Evolutionary conservation across 2,113 vertebrate genomes (phyloP), one percentile per base, ranked within the genome.

Genomic region (Carlito syrichta): DNA sequence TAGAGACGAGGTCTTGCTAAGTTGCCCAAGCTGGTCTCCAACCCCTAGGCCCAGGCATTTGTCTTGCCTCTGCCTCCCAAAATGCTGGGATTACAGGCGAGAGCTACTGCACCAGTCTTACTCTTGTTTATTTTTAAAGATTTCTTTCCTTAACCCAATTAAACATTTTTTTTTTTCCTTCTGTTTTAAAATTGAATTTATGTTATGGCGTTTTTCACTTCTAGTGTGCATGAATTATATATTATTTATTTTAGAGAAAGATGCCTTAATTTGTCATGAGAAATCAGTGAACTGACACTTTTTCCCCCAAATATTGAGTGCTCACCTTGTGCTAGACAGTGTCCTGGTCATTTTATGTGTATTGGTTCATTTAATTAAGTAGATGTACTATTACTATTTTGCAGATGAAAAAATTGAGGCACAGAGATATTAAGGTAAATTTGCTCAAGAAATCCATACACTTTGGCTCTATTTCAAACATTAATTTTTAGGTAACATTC

Each of bases 61-160:
- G n/a, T n/a, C n/a, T n/a, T n/a, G n/a, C n/a, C n/a, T n/a, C n/a
- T n/a, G n/a, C n/a, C n/a, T n/a, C n/a, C n/a, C n/a, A n/a, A n/a
- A n/a, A n/a, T n/a, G n/a, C n/a, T n/a, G n/a, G n/a, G n/a, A n/a
- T n/a, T n/a, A n/a, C n/a, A n/a, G n/a, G n/a, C n/a, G n/a, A n/a
- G n/a, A n/a, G n/a, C n/a, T n/a, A n/a, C n/a, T n/a, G n/a, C n/a
- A n/a, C n/a, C n/a, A n/a, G n/a, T n/a, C n/a, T n/a, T n/a, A n/a
- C n/a, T n/a, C 11, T 40, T 74, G 43, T 86, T 90, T 48, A 96
- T 96, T 92, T 94, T 66, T 92, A 86, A 62, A 78, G 56, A 69
- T 11, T 17, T 95, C n/a, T 93, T 96, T 83, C 35, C 83, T 79
- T 84, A 58, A 38, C n/a, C 76, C 48, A 73, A 27, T 73, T 87